These are phyloP conservation scores for Gallinago jamesoni DNA, from an alignment of 2,113 vertebrate species.

Conservation along the genomic window DNA sequence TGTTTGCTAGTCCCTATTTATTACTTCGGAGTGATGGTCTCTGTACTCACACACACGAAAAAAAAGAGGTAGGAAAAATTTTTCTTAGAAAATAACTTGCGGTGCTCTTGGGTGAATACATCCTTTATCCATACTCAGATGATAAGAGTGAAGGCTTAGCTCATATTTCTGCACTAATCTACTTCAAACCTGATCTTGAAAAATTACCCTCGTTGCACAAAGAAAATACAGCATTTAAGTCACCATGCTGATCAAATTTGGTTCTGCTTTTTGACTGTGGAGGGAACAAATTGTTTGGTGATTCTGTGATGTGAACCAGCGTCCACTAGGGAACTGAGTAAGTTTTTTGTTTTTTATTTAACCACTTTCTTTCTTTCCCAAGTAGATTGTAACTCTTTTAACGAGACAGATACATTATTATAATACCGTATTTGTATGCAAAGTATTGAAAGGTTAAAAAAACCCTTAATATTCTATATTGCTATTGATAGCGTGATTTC, in stretches of 20 bases:
- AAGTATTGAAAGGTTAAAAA: background rate
- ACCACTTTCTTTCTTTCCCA: background rate
- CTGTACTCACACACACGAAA: background rate
- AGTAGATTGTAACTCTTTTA: slow-evolving; percentile 28
- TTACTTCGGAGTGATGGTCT: background rate
- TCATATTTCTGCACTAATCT: slow-evolving; percentile 70
- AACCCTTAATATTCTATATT: background rate
- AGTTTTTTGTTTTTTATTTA: slow-evolving; percentile 18
- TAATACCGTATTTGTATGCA: background rate
- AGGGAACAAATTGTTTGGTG: slow-evolving; percentile 53
- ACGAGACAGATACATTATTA: background rate
- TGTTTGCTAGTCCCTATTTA: slow-evolving; percentile 7
- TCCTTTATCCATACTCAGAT: slow-evolving; percentile 66
- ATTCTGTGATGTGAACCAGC: slow-evolving; percentile 38
- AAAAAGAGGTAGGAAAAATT: background rate
- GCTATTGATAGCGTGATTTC: background rate
- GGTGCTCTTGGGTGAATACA: slow-evolving; percentile 53
- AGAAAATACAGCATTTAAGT: slow-evolving; percentile 67
- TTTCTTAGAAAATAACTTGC: slow-evolving; percentile 62
- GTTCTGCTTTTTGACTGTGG: slow-evolving; percentile 61
- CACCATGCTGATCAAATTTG: slow-evolving; percentile 62
- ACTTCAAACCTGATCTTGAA: slow-evolving; percentile 71
- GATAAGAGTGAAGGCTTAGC: slow-evolving; percentile 63
- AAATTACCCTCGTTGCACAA: slow-evolving; percentile 67
- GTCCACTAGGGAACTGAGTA: slow-evolving; percentile 40